phyloP scores from a whole-genome alignment of 2,888 invertebrate species.

The Eilema depressum region DNA sequence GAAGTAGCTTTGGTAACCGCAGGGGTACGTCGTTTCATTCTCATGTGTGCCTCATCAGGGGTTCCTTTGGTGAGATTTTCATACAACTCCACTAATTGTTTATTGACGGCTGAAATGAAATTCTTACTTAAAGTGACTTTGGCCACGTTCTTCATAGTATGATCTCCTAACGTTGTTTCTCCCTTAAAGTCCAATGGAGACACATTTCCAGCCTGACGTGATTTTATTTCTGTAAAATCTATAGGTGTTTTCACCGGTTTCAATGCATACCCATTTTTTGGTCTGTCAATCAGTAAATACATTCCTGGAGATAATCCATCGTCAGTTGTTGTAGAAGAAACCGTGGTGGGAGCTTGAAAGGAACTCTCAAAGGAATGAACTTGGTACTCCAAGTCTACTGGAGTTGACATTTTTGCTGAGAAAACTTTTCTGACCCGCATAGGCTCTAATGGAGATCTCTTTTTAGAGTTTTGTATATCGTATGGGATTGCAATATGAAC shows the following conservation, averaged over 20 bases:
- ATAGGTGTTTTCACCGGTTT: slow-evolving; percentile 55
- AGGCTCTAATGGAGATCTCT: slow-evolving; percentile 57
- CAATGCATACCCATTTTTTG: slow-evolving; percentile 56
- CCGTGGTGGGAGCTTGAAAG: slow-evolving; percentile 16
- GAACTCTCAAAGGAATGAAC: slow-evolving; percentile 62
- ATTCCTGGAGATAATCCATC: slow-evolving; percentile 60
- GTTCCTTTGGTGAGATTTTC: slow-evolving; percentile 43
- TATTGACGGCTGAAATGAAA: slow-evolving; percentile 65
- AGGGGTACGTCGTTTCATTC: slow-evolving; percentile 15
- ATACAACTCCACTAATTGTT: slow-evolving; percentile 61
- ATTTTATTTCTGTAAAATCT: slow-evolving; percentile 35
- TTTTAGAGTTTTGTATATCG: slow-evolving; percentile 51
- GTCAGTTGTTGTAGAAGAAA: slow-evolving; percentile 9
- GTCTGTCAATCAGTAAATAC: slow-evolving; percentile 66
- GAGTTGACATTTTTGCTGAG: slow-evolving; percentile 69
- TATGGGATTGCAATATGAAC: slow-evolving; percentile 72
- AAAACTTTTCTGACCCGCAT: slow-evolving; percentile 68
- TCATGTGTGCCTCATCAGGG: slow-evolving; percentile 1
- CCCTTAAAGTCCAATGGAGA: slow-evolving; percentile 24
- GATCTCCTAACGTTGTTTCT: slow-evolving; percentile 41
- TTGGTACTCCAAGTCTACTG: slow-evolving; percentile 76
- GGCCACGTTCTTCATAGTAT: slow-evolving; percentile 36
- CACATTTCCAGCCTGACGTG: slow-evolving; percentile 28
- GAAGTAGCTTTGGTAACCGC: neutral
- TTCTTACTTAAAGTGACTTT: slow-evolving; percentile 65